phyloP scores from a whole-genome alignment of 2,797 vertebrate species.

The Pyrocephalus nanus region DNA sequence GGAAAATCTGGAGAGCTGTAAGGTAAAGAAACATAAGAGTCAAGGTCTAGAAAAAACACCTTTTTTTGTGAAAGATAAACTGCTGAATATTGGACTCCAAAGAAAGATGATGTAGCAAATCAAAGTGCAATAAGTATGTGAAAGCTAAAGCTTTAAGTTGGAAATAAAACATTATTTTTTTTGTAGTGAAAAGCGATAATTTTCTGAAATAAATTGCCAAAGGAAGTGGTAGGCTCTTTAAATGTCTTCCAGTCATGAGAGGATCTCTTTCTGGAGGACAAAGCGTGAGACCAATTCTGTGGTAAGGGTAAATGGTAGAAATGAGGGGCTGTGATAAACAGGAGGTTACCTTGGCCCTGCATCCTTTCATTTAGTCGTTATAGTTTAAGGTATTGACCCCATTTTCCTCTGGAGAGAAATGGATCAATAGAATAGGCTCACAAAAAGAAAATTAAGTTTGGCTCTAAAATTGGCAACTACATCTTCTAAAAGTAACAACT shows the following conservation, averaged over 20 bases:
- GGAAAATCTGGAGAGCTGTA: not conserved
- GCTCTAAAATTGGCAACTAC: not conserved
- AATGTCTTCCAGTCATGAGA: not conserved
- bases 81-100: not conserved
- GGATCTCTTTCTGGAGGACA: not conserved
- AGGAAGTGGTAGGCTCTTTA: not conserved
- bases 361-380: not conserved
- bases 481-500: not conserved
- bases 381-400: not conserved
- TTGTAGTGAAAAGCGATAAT: not conserved
- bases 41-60: not conserved
- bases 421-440: not conserved
- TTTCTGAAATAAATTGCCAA: not conserved
- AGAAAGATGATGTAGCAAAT: not conserved
- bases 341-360: not conserved
- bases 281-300: accelerated
- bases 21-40: not conserved
- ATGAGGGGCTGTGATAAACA: not conserved
- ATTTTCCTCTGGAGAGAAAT: constrained; percentile 18
- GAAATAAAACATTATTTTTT: not conserved
- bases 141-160: not conserved
- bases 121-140: not conserved
- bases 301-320: not conserved
- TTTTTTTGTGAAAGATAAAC: not conserved
- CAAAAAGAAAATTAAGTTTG: constrained; percentile 1